A percentile compares a stretch with the other conserved stretches of the same genome.
Evolutionary conservation across 1,140 invertebrate genomes (phyloP).

Genomic region (Heterodera carotae): DNA sequence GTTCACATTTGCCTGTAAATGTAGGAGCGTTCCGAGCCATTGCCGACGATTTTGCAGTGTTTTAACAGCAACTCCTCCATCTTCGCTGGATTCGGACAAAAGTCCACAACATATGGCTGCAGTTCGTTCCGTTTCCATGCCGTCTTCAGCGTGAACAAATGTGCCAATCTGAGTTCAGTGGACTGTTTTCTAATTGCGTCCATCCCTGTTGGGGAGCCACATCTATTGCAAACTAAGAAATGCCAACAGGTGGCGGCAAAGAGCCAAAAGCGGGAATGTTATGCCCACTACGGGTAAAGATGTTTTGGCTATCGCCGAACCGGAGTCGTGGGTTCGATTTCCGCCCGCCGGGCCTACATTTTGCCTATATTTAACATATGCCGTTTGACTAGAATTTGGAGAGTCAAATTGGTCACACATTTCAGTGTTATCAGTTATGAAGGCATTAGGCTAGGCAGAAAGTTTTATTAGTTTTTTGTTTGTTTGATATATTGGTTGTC

Average conservation of each 20-base stretch:
- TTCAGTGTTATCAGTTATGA: not conserved
- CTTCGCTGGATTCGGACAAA: slow-evolving; percentile 12
- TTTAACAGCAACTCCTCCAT: slow-evolving; percentile 16
- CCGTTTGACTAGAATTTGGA: no score
- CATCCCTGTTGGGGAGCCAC: no score
- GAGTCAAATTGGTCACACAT: no score
- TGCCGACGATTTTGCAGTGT: slow-evolving; percentile 17
- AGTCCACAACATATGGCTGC: slow-evolving; percentile 12
- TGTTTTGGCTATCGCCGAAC: no score
- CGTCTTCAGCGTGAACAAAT: slow-evolving; percentile 3
- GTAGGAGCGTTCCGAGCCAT: not conserved
- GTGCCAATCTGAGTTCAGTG: not conserved
- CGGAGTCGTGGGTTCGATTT: no score
- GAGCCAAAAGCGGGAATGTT: no score
- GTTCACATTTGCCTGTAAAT: slow-evolving; percentile 1
- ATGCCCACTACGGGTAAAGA: no score
- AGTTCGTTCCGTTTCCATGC: slow-evolving; percentile 10
- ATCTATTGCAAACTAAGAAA: not conserved
- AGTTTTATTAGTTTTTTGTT: no score
- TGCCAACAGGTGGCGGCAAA: not conserved
- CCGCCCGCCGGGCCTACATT: no score
- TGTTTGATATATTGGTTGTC: not conserved
- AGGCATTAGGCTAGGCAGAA: not conserved
- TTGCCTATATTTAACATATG: no score
- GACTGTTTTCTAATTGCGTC: no score